Conservation (phyloP, 2,888 invertebrate genomes). For the Sinotaia quadrata region DNA sequence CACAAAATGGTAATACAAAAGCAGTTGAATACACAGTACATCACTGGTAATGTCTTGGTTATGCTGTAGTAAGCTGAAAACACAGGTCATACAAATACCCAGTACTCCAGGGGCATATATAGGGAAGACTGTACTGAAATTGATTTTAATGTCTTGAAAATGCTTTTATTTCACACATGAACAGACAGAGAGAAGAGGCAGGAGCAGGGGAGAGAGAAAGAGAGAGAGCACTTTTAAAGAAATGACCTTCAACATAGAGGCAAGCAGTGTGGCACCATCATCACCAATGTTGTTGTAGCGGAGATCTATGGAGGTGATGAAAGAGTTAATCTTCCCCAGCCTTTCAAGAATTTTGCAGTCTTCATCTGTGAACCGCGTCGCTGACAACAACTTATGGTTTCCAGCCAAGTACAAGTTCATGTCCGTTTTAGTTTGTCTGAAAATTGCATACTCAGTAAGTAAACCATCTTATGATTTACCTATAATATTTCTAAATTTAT, state of each 20-base stretch:
- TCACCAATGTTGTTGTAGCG: slow-evolving; percentile 71
- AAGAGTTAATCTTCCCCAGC: slow-evolving; percentile 59
- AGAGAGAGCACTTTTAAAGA: background rate
- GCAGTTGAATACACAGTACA: no score
- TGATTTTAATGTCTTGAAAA: no score
- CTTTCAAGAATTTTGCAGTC: slow-evolving; percentile 60
- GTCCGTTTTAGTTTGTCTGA: slow-evolving; percentile 54
- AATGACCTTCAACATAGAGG: slow-evolving; percentile 60
- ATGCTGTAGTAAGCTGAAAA: no score
- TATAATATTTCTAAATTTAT: background rate
- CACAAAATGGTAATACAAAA: no score
- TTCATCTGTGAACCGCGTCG: slow-evolving; percentile 57
- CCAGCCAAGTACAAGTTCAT: slow-evolving; percentile 64
- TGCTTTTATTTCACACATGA: no score
- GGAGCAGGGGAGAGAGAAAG: background rate
- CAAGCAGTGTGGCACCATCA: slow-evolving; percentile 62
- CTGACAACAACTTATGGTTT: slow-evolving; percentile 64
- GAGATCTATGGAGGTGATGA: slow-evolving; percentile 65
- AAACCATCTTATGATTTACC: no score
- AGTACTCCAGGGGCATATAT: no score
- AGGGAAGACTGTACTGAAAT: no score
- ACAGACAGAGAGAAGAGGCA: no score
- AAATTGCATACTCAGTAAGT: no score
- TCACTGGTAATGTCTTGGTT: no score
- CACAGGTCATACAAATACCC: no score